Evolutionary conservation across 2,888 invertebrate species (phyloP).

Genomic region (Electrophaes corylata): DNA sequence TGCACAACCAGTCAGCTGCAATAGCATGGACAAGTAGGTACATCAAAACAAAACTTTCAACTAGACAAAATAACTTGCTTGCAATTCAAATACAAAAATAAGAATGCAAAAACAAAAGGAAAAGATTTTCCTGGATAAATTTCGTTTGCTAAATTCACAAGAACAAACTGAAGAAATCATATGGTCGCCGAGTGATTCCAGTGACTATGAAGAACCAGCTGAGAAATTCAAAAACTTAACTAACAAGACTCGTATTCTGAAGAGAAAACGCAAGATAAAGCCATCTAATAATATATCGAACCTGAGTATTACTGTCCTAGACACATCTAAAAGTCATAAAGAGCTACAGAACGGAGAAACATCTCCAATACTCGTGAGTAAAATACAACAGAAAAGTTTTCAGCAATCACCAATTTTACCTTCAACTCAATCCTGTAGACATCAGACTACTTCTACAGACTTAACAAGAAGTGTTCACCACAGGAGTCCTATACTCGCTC

Average conservation of each 20-base stretch:
- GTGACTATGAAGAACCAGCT: slow-evolving; percentile 61
- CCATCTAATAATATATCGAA: slow-evolving; percentile 56
- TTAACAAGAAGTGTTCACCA: slow-evolving; percentile 35
- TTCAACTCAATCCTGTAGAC: slow-evolving; percentile 33
- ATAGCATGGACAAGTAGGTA: no score
- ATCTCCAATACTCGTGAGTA: slow-evolving; percentile 50
- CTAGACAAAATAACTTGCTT: no score
- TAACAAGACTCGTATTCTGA: slow-evolving; percentile 43
- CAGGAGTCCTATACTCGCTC: slow-evolving; percentile 62
- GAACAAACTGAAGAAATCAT: slow-evolving; percentile 64
- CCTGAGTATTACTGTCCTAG: slow-evolving; percentile 59
- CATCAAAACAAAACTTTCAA: no score
- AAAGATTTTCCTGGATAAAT: slow-evolving; percentile 62
- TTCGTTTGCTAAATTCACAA: slow-evolving; percentile 66
- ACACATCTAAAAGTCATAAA: slow-evolving; percentile 42
- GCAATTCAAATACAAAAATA: no score
- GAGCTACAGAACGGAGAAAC: slow-evolving; percentile 29
- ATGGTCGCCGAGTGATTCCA: slow-evolving; percentile 72
- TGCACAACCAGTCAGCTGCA: no score
- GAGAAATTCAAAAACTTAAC: slow-evolving; percentile 40
- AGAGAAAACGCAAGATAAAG: slow-evolving; percentile 67
- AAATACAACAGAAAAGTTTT: slow-evolving; percentile 20
- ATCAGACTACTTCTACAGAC: slow-evolving; percentile 49
- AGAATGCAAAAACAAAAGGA: slow-evolving; percentile 59
- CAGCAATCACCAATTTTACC: slow-evolving; percentile 49